Conservation (phyloP, 2,888 invertebrate species). For the Acleris laterana region DNA sequence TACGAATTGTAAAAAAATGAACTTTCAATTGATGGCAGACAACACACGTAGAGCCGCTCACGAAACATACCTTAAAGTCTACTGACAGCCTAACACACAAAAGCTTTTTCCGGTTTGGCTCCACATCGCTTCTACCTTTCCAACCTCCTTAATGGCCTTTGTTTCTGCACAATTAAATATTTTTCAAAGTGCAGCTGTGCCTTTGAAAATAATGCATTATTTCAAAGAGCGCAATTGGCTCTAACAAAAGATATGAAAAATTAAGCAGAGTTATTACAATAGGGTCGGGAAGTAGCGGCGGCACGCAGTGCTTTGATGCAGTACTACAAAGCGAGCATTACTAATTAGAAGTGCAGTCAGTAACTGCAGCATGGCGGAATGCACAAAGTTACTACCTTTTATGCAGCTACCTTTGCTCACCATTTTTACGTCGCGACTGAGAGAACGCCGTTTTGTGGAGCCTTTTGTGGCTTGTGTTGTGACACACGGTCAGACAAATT, state of each 20-base stretch:
- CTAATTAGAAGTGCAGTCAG: conserved; percentile 63
- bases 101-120: neutral
- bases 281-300: conserved; percentile 25
- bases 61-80: neutral
- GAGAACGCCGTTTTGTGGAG: conserved; percentile 48
- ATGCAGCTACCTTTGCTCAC: conserved; percentile 51
- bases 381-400: conserved; percentile 60
- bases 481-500: conserved; percentile 16
- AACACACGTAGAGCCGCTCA: too few species aligned
- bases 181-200: conserved; percentile 9
- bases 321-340: conserved; percentile 42
- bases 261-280: conserved; percentile 30
- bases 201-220: conserved; percentile 23
- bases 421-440: conserved; percentile 56
- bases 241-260: conserved; percentile 35
- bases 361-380: conserved; percentile 38
- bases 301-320: conserved; percentile 34
- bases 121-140: neutral
- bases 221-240: conserved; percentile 33
- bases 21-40: too few species aligned
- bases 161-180: conserved; percentile 4
- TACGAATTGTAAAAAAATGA: too few species aligned
- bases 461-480: conserved; percentile 18
- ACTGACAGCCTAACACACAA: neutral
- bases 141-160: neutral